A percentile compares a stretch with the other conserved stretches of the same genome.
Conservation (phyloP, 1,140 invertebrate species). For the Hesperophylax magnus region DNA sequence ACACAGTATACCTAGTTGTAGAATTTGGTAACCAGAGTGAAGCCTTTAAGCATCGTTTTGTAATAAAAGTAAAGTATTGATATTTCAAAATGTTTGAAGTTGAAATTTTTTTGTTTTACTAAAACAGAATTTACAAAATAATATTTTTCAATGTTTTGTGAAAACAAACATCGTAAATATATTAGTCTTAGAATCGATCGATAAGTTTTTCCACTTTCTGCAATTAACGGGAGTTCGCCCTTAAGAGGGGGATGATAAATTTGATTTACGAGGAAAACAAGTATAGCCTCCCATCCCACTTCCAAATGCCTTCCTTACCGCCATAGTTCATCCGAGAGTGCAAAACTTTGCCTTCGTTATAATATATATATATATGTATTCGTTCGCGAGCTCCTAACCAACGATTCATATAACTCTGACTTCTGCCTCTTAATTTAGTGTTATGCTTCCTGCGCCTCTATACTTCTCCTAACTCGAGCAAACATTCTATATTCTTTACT, state of each 20-base stretch:
- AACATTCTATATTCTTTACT: neutral
- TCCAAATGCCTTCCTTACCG: conserved; percentile 30
- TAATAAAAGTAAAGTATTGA: no score
- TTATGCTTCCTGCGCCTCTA: conserved; percentile 31
- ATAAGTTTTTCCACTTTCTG: conserved; percentile 54
- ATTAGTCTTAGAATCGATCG: conserved; percentile 47
- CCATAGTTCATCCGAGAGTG: conserved; percentile 39
- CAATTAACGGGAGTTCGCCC: conserved; percentile 51
- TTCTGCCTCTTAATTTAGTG: conserved; percentile 33
- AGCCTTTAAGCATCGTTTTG: no score
- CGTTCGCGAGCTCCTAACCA: conserved; percentile 31
- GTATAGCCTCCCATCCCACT: conserved; percentile 20
- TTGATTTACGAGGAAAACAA: conserved; percentile 57
- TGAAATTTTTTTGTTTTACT: no score
- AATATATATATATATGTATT: conserved; percentile 42
- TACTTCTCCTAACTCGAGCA: neutral
- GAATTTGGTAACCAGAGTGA: no score
- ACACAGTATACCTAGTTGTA: no score
- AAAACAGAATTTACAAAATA: no score
- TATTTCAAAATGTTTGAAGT: no score
- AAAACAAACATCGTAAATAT: conserved; percentile 48
- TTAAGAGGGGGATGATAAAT: conserved; percentile 50
- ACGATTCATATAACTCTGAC: conserved; percentile 31
- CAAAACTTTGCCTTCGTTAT: conserved; percentile 35
- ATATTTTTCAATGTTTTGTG: neutral